Base-by-base conservation (phyloP, 2,888 invertebrate species). In the Drosophila paracracens region DNA sequence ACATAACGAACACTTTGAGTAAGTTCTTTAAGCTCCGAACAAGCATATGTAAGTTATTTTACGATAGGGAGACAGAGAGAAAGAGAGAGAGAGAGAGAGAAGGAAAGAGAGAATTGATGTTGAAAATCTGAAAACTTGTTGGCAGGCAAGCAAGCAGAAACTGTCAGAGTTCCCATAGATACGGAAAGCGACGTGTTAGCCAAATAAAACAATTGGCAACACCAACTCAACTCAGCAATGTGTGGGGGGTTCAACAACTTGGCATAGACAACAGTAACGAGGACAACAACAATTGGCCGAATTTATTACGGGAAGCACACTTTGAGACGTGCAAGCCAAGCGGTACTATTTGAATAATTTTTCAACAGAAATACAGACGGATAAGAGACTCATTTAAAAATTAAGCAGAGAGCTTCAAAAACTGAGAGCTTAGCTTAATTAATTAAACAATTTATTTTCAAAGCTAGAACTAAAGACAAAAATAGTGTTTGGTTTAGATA, bases 211-310 rank as follows among this genome's bases (percentile, higher is more conserved):
- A 67, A 36, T 50, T 67, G 74, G 60, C 72, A 67, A 60, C 18
- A 51, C 21, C 56, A 67, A 57, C 33, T 36, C 36, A 51, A 52
- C 52, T 52, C 36, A 46, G 66, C 40, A 40, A 35, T 70, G 58
- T 54, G 60, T 43, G 62, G 63, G 62, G 63, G 63, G 71, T 76
- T 75, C 80, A 79, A 76, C 71, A 75, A 70, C 79, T 63, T 79
- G 53, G 52, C 61, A 25, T 18, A 46, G 60, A 69, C 54, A 74
- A 40, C 50, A 43, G 38, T 56, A 56, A 60, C 43, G 51, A 62
- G 33, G 54, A 35, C 25, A 25, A 46, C 16, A 46, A 21, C 13
- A 46, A 46, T 21, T 46, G 2, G 2, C 7, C 21, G 4, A 46
- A 21, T 16, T 21, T 25, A 16, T 21, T 21, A 46, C 7, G 13